A percentile compares a stretch with the other conserved stretches of the same genome.
phyloP scores from a whole-genome alignment of 2,113 vertebrate genomes.

The Ceuthmochares aereus region DNA sequence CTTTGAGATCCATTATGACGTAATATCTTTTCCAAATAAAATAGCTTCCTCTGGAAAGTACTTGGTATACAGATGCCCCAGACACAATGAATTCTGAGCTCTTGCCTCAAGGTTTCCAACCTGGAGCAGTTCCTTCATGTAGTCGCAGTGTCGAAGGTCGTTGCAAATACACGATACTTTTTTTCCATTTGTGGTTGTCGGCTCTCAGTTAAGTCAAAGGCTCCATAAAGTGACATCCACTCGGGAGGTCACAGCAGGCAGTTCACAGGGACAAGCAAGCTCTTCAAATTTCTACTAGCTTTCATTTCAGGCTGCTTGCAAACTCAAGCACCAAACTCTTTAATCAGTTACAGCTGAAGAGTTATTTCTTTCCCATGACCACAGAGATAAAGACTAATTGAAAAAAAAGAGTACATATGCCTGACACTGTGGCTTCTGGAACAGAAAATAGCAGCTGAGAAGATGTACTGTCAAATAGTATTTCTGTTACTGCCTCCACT shows the following conservation, averaged over 20 bases:
- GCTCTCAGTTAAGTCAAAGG: not conserved
- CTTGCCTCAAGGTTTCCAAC: not conserved
- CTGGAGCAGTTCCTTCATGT: not conserved
- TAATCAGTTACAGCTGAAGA: slow-evolving; percentile 51
- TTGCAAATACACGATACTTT: not conserved
- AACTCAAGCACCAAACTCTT: slow-evolving; percentile 1
- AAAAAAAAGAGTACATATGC: not conserved
- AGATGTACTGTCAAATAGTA: not conserved
- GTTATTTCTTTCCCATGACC: slow-evolving; percentile 40
- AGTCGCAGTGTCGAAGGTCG: not conserved
- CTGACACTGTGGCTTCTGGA: slow-evolving; percentile 23
- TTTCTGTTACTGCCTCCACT: not conserved
- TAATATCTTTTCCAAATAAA: not conserved
- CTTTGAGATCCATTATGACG: not conserved
- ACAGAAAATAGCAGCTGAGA: not conserved
- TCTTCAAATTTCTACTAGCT: not conserved
- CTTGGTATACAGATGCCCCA: not conserved
- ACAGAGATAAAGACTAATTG: not conserved
- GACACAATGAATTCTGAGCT: rapidly evolving
- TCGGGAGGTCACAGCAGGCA: not conserved
- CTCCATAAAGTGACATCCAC: not conserved
- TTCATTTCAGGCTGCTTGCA: not conserved
- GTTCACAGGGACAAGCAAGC: not conserved
- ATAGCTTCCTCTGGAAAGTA: not conserved
- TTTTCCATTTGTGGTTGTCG: not conserved